Evolutionary conservation across 2,797 vertebrate genomes (phyloP), one percentile per base, ranked within the genome.

Genomic region (Tapera naevia): DNA sequence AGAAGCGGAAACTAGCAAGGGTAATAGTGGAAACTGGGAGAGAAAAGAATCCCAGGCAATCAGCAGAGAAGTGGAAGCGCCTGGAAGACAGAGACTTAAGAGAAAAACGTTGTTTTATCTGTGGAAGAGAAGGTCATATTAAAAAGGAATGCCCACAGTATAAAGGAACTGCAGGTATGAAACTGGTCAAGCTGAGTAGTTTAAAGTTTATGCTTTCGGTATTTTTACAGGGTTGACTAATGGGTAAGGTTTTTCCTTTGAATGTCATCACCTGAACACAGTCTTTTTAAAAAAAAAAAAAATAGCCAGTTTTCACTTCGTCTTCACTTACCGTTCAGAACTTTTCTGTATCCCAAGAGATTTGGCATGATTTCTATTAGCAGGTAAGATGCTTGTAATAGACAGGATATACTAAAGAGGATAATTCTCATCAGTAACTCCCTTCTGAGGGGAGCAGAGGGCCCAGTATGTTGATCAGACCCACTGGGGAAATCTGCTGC

Each of bases 81-180:
- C 98, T 91, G 41, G 98, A 98, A 76, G 99, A 98, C 43, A 97
- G 91, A 95, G 98, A 98, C 13, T 58, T 96, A 48, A 97, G 97
- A 97, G 98, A 99, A 82, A 98, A 98, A 28, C 98, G 99, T 76
- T 99, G 99, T 96, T 99, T 98, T 95, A 97, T 99, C 86, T 99
- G 99, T 97, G 98, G 99, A 87, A 98, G 98, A 88, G 98, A 97
- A 94, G 90, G 98, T 81, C 99, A 99, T 96, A 98, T 99, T 92
- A 99, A 99, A 98, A 99, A 98, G 95, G 99, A 99, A 94, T 99
- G 99, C 73, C 98, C 98, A 32, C 98, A 98, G n/a, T 98, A 98
- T 95, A 98, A 98, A 98, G 98, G 97, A 96, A 89, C 98, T 93
- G 85, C 98, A 98, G 99, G 99, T 99, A 97, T 69, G 96, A 71